A percentile compares a stretch with the other conserved stretches of the same genome.
phyloP scores from a whole-genome alignment of 2,113 vertebrate species.

The Chinchilla lanigera region DNA sequence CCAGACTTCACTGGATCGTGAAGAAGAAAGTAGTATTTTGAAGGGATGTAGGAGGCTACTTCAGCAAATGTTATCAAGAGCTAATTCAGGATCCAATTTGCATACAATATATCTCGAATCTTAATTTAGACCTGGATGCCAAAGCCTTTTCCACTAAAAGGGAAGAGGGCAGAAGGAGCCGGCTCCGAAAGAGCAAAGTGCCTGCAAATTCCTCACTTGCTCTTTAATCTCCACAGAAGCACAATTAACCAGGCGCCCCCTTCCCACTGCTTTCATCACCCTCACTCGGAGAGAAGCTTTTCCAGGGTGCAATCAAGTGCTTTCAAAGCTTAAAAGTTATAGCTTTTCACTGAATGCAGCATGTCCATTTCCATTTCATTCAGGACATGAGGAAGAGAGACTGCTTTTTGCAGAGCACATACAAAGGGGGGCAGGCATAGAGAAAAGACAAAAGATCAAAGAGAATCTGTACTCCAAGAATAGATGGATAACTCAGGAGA shows the following conservation, averaged over 20 bases:
- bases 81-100: slow-evolving; percentile 12
- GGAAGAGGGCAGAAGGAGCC: slow-evolving; percentile 7
- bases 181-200: slow-evolving; percentile 43
- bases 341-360: slow-evolving; percentile 28
- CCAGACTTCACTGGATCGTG: neutral
- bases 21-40: neutral
- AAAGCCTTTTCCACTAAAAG: slow-evolving; percentile 52
- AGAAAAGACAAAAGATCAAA: neutral
- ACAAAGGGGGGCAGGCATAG: neutral
- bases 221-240: slow-evolving; percentile 45
- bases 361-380: slow-evolving; percentile 70
- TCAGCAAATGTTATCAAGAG: neutral
- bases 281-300: slow-evolving; percentile 27
- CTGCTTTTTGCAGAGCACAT: slow-evolving; percentile 58
- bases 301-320: slow-evolving; percentile 63
- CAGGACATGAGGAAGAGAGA: slow-evolving; percentile 39
- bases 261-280: slow-evolving; percentile 4
- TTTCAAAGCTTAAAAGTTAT: slow-evolving; percentile 67
- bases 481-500: neutral
- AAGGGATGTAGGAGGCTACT: neutral
- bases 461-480: neutral
- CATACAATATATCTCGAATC: slow-evolving; percentile 27
- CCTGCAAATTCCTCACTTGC: neutral
- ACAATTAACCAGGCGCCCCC: slow-evolving; percentile 49
- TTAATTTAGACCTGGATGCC: slow-evolving; percentile 65